Evolutionary conservation across 1,140 invertebrate genomes (phyloP), one percentile per base, ranked within the genome.

Genomic region (Cyclina sinensis): DNA sequence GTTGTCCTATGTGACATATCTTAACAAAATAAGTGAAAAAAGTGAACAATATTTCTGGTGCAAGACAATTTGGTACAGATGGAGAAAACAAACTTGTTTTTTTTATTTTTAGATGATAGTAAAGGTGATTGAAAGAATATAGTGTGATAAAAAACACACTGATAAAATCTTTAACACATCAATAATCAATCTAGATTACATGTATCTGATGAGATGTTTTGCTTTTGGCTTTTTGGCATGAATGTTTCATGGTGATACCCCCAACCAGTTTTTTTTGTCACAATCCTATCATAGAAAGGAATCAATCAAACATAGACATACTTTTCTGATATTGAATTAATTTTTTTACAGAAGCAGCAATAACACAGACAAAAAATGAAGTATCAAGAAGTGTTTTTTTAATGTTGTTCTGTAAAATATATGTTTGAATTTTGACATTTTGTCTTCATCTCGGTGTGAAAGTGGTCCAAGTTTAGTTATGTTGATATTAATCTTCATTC

Each of bases 161-260:
- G 65, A 70, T 70, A 70, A 70, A 70, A 70, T 16, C 65, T 35
- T 30, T 70, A 70, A 70, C 65, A 37, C 32, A 39, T 21, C 65
- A 3, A 70, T 70, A 70, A 70, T 70, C 14, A 35, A 70, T 70
- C 65, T 70, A 37, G 65, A 70, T 70, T 70, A 70, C 16, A n/a
- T n/a, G n/a, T n/a, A n/a, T n/a, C n/a, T n/a, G n/a, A n/a, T n/a
- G 21, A 70, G 14, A 3, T 35, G 14, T 27, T 62, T 62, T 62
- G 18, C n/a, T 62, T 37, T 35, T 39, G 9, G n/a, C n/a, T 30
- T 9, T 35, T 35, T 65, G 65, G 65, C 65, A 70, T 70, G 65
- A 70, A 37, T n/a, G n/a, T 62, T 62, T 62, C 57, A 62, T 14
- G 0, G 14, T 62, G 57, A 39, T 70, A 37, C 1, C 65, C 4